A percentile compares a stretch with the other conserved stretches of the same genome.
Conservation (phyloP, 1,140 invertebrate genomes). For the Drosophila rhopaloa region DNA sequence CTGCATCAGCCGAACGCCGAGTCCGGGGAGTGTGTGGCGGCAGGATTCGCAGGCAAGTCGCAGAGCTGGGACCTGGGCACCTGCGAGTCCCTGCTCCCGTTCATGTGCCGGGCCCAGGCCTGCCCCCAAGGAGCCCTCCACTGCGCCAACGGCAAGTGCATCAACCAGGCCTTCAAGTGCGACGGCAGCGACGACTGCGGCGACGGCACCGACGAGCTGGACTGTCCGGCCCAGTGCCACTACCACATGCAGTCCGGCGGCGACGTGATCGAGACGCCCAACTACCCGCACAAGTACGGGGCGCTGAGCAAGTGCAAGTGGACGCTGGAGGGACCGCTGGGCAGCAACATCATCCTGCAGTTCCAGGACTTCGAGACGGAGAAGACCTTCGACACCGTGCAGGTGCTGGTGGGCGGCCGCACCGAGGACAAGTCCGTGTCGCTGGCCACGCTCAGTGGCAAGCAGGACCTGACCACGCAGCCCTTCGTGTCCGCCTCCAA, state of each 20-base stretch:
- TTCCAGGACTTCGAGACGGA: conserved; percentile 99
- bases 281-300: conserved; percentile 96
- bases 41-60: conserved; percentile 89
- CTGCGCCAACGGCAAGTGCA: conserved; percentile 96
- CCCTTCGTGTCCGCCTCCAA: conserved; percentile 97
- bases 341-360: conserved; percentile 96
- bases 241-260: conserved; percentile 96
- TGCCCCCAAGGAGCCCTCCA: conserved; percentile 96
- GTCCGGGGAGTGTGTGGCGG: conserved; percentile 94
- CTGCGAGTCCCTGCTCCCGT: conserved; percentile 96
- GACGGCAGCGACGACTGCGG: conserved; percentile 97
- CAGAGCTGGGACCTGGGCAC: conserved; percentile 97
- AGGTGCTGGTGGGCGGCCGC: conserved; percentile 96
- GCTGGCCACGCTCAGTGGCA: conserved; percentile 95
- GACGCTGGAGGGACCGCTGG: conserved; percentile 98
- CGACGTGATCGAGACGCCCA: conserved; percentile 97
- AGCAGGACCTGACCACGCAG: conserved; percentile 92
- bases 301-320: conserved; percentile 97
- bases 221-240: conserved; percentile 94
- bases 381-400: conserved; percentile 97
- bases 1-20: conserved; percentile 93
- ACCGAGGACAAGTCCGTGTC: conserved; percentile 97
- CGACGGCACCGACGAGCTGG: conserved; percentile 95
- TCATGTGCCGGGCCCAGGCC: conserved; percentile 96
- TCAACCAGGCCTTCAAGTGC: conserved; percentile 95